Percentiles rank a stretch among this genome's conserved stretches.
phyloP scores from a whole-genome alignment of 2,797 vertebrate genomes.

The Hafferia zeledoni region DNA sequence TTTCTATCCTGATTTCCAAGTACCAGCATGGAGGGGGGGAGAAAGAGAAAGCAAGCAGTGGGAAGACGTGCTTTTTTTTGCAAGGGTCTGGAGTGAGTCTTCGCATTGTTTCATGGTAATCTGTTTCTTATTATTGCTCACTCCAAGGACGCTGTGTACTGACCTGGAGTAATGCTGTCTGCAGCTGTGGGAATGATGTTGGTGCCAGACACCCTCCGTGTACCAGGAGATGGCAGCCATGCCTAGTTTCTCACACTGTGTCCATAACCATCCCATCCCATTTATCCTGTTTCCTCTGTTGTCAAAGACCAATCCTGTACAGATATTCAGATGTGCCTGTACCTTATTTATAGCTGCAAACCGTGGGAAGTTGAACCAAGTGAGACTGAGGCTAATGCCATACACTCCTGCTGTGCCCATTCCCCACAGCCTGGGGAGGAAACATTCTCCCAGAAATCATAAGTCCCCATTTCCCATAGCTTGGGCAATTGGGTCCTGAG shows the following conservation, averaged over 20 bases:
- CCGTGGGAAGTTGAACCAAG: rapidly evolving
- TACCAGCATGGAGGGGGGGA: neutral
- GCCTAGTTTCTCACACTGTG: neutral
- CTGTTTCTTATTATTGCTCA: conserved; percentile 27
- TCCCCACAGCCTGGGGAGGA: neutral
- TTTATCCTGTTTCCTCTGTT: neutral
- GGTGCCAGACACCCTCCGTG: neutral
- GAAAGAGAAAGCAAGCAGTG: neutral
- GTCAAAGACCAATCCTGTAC: rapidly evolving
- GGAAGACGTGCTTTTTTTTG: neutral
- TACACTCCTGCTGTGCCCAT: neutral
- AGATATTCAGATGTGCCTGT: rapidly evolving
- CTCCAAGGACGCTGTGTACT: conserved; percentile 7
- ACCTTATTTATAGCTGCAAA: neutral
- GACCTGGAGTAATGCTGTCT: neutral
- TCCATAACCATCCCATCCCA: rapidly evolving
- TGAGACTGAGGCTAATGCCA: neutral
- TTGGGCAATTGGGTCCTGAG: neutral
- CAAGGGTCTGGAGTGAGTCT: neutral
- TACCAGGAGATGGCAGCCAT: neutral
- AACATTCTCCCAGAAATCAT: neutral
- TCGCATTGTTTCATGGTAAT: neutral
- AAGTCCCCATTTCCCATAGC: neutral
- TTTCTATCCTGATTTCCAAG: neutral
- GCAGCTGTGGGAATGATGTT: conserved; percentile 41